A percentile compares a stretch with the other conserved stretches of the same genome.
Conservation (phyloP, 1,140 invertebrate species). For the Phortica variegata region DNA sequence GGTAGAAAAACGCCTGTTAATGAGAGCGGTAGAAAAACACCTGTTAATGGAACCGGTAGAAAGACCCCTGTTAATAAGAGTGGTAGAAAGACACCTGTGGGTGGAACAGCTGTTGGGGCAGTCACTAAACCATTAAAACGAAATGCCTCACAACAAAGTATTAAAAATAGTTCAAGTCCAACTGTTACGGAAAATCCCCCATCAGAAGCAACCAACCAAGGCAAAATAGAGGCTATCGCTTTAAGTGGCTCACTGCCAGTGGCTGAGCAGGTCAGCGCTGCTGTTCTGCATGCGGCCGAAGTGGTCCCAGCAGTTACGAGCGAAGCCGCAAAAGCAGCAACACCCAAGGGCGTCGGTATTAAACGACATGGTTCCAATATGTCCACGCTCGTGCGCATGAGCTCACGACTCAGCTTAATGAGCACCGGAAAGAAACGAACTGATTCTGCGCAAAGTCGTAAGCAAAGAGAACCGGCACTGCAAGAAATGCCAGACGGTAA, state of each 20-base stretch:
- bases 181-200: slow-evolving; percentile 12
- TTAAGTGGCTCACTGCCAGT: slow-evolving; percentile 21
- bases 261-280: slow-evolving; percentile 40
- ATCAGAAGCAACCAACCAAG: slow-evolving; percentile 6
- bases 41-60: no score
- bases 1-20: no score
- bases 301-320: slow-evolving; percentile 34
- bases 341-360: slow-evolving; percentile 2
- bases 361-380: slow-evolving; percentile 27
- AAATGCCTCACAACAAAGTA: slow-evolving; percentile 13
- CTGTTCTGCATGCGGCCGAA: slow-evolving; percentile 35
- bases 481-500: slow-evolving; percentile 29
- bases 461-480: slow-evolving; percentile 26
- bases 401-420: slow-evolving; percentile 33
- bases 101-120: no score
- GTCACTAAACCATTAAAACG: slow-evolving; percentile 2
- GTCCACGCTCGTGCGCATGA: slow-evolving; percentile 37
- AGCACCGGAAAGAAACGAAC: slow-evolving; percentile 35
- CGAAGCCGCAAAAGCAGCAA: slow-evolving; percentile 22
- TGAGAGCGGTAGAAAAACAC: no score
- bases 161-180: not conserved
- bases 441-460: slow-evolving; percentile 35
- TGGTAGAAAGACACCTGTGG: slow-evolving; percentile 7
- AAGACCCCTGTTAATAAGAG: no score
- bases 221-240: slow-evolving; percentile 3